phyloP scores from a whole-genome alignment of 2,113 vertebrate species.

The Toxotes jaculatrix region DNA sequence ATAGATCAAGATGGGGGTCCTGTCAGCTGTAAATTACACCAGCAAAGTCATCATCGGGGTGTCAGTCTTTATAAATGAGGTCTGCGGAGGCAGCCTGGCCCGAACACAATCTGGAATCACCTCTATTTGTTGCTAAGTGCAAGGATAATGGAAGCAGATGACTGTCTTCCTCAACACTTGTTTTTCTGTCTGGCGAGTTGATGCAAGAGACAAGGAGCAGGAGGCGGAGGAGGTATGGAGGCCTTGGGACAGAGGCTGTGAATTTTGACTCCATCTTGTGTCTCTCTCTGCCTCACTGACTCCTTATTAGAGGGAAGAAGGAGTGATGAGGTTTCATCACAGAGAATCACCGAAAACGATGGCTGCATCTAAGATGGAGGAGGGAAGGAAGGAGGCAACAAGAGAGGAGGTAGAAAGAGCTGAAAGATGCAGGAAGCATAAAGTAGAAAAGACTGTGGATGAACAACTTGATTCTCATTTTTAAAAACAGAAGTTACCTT shows the following conservation, averaged over 20 bases:
- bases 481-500: neutral
- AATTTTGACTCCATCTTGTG: constrained; percentile 23
- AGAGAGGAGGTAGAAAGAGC: no score
- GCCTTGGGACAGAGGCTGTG: neutral
- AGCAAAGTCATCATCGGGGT: constrained; percentile 41
- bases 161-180: constrained; percentile 8
- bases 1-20: constrained; percentile 19
- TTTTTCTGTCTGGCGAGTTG: neutral
- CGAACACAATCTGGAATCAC: constrained; percentile 35
- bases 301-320: constrained; percentile 9
- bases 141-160: constrained; percentile 51
- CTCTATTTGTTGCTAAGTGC: constrained; percentile 49
- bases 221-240: neutral
- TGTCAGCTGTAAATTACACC: constrained; percentile 55
- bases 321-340: neutral
- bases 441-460: neutral
- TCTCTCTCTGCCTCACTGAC: constrained; percentile 11
- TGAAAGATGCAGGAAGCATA: no score
- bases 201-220: neutral
- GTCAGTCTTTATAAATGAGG: constrained; percentile 58
- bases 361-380: neutral
- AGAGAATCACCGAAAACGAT: neutral
- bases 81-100: constrained; percentile 34
- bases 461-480: neutral
- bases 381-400: neutral